Percentiles rank a stretch among this genome's conserved stretches.
Evolutionary conservation across 2,113 vertebrate genomes (phyloP).

Genomic region (Chloropsis hardwickii): DNA sequence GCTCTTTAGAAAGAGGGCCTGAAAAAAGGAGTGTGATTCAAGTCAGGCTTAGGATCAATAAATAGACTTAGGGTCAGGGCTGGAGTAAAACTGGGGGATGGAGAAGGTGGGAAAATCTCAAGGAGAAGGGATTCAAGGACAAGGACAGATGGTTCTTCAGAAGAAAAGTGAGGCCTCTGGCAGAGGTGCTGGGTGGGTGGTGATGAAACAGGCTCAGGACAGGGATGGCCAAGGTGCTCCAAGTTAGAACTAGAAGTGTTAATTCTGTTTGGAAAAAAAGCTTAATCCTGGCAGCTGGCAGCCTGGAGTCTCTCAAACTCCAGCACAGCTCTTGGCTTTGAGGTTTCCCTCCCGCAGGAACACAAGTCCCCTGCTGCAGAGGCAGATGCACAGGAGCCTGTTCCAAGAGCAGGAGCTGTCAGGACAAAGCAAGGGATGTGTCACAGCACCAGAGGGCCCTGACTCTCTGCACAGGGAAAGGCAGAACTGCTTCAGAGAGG

Average conservation of each 20-base stretch:
- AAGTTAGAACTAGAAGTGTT: background rate
- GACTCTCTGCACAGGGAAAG: constrained; percentile 20
- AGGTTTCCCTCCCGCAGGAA: background rate
- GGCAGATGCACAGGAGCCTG: background rate
- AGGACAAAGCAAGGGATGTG: background rate
- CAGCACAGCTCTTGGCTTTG: background rate
- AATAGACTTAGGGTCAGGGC: background rate
- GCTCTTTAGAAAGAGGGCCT: background rate
- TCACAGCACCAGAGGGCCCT: constrained; percentile 20
- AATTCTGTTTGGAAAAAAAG: background rate
- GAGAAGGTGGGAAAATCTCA: background rate
- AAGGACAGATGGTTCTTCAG: background rate
- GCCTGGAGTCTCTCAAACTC: background rate
- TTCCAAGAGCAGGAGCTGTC: background rate
- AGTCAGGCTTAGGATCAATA: constrained; percentile 15
- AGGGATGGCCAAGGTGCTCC: background rate
- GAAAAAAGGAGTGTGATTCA: constrained; percentile 10
- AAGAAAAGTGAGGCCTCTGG: background rate
- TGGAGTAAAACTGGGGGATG: background rate
- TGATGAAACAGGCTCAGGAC: background rate
- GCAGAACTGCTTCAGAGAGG: constrained; percentile 45
- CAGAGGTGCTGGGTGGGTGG: background rate
- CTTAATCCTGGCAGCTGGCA: background rate
- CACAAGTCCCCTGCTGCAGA: background rate
- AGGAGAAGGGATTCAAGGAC: background rate